Evolutionary conservation across 2,888 invertebrate genomes (phyloP), one percentile per base, ranked within the genome.

Genomic region (Gymnosoma rotundatum): DNA sequence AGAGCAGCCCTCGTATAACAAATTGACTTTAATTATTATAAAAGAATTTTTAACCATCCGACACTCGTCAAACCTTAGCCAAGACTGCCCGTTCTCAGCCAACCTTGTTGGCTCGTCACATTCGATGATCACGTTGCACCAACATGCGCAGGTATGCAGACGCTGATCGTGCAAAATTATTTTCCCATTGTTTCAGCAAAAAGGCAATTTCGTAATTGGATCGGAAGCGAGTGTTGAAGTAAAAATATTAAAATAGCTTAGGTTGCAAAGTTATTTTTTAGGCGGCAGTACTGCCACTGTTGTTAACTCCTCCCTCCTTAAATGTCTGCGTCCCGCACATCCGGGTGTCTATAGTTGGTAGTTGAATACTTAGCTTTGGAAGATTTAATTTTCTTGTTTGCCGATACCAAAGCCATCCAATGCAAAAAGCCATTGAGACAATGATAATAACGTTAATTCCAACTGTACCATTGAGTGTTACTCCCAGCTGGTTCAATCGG

Each of bases 131-230:
- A 42, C 56, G 54, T 52, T 67, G 38, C 52, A 67, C 52, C 67
- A 67, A 67, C 67, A 67, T 36, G 52, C 2, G 25, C 67, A 14
- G n/a, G 54, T 32, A 56, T 69, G 56, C 69, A 69, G 69, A 67
- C 67, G 54, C 67, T 54, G 67, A 67, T 52, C 67, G 54, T 67
- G 67, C 67, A 67, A 20, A 54, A 56, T 25, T 56, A 7, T 69
- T 56, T 69, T 69, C 42, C 69, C 50, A 66, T 18, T 5, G 12
- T 50, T 50, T 25, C 21, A 63, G 63, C 45, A 63, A 2, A 10
- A 45, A 63, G 14, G 18, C 38, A 50, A 45, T 69, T 56, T 20
- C n/a, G 56, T 42, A 56, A 45, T 69, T 42, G 42, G 56, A 42
- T 69, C 42, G 42, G 45, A 45, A 56, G 42, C 64, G 64, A 50